These are phyloP conservation scores for Drosophila putrida DNA, from an alignment of 2,888 invertebrate genomes.

Conservation along the genomic window DNA sequence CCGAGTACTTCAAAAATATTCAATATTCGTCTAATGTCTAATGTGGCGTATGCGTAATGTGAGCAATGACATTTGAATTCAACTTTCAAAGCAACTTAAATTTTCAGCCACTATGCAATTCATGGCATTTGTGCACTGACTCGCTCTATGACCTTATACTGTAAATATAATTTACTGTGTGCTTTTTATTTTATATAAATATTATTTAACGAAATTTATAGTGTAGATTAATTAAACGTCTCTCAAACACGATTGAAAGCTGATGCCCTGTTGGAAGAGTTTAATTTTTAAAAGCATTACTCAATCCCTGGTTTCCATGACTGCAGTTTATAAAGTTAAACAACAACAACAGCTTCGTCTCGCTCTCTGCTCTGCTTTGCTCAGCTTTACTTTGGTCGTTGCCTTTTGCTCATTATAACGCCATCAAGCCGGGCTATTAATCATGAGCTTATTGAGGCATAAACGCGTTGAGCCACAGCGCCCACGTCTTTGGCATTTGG, in stretches of 20 bases:
- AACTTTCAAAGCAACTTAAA: conserved; percentile 25
- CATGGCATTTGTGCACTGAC: not conserved
- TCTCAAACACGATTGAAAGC: not conserved
- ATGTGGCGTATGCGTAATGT: conserved; percentile 62
- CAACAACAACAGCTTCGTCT: conserved; percentile 9
- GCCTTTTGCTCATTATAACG: conserved; percentile 72
- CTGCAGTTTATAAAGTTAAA: conserved; percentile 36
- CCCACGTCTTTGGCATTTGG: conserved; percentile 61
- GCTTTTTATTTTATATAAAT: not conserved
- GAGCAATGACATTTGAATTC: conserved; percentile 30
- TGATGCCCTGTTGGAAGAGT: not conserved
- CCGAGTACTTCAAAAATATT: conserved; percentile 59
- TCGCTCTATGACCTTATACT: not conserved
- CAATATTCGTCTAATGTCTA: conserved; percentile 59
- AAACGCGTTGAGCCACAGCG: conserved; percentile 76
- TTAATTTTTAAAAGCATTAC: conserved; percentile 12
- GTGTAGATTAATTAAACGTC: not conserved
- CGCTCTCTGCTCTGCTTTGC: conserved; percentile 11
- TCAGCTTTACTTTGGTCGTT: conserved; percentile 46
- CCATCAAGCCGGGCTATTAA: conserved; percentile 77
- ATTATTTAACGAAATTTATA: not conserved
- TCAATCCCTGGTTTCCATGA: conserved; percentile 1
- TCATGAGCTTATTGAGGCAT: conserved; percentile 84
- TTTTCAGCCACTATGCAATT: conserved; percentile 16
- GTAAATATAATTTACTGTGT: not conserved